These are phyloP conservation scores for Cariama cristata DNA, from an alignment of 2,113 vertebrate genomes.

Conservation along the genomic window DNA sequence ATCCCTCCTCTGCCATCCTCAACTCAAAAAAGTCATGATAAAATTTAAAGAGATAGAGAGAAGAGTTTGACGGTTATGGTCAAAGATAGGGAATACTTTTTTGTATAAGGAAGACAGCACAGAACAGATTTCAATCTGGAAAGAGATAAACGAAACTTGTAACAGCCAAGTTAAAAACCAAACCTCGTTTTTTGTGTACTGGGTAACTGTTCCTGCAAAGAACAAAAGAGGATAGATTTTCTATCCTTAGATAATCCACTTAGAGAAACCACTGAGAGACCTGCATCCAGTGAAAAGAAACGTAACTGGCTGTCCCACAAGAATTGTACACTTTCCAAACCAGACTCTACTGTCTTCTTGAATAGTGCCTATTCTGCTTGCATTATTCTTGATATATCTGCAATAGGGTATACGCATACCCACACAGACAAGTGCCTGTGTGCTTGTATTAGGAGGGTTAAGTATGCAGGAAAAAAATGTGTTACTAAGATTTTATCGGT, in stretches of 20 bases:
- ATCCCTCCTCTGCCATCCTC: background rate
- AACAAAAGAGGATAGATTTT: background rate
- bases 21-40: background rate
- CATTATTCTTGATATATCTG: background rate
- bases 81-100: background rate
- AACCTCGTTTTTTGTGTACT: background rate
- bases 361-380: background rate
- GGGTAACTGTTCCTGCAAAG: background rate
- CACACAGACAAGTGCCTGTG: background rate
- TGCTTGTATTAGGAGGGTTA: background rate
- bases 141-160: background rate
- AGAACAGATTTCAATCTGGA: background rate
- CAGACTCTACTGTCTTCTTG: background rate
- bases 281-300: background rate
- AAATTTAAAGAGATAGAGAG: background rate
- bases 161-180: background rate
- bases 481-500: background rate
- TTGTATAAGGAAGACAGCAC: background rate
- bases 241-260: background rate
- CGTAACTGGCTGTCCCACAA: background rate
- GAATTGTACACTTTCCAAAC: background rate
- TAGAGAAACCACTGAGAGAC: background rate
- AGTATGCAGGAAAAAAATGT: background rate
- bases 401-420: background rate
- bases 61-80: background rate